A percentile compares a stretch with the other conserved stretches of the same genome.
Conservation (phyloP, 1,140 invertebrate genomes). For the Drosophila lowei region DNA sequence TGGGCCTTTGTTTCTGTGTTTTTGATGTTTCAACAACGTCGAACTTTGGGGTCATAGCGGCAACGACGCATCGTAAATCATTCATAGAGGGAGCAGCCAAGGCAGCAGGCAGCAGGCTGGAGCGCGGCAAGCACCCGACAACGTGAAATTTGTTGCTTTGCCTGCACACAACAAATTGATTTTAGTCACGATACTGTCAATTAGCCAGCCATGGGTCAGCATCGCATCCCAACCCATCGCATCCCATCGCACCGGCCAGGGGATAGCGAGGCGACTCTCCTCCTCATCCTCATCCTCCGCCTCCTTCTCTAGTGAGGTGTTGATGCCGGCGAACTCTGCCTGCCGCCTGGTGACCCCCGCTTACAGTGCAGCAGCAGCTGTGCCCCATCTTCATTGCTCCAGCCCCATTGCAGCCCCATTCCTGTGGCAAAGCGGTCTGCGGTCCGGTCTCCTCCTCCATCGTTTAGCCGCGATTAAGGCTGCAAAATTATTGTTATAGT, state of each 20-base stretch:
- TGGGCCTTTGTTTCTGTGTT: conserved; percentile 64
- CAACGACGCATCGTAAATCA: conserved; percentile 81
- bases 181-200: conserved; percentile 82
- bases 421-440: conserved; percentile 1
- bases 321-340: conserved; percentile 65
- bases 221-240: too few species aligned
- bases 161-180: conserved; percentile 79
- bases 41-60: conserved; percentile 73
- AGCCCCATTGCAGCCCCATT: conserved; percentile 1
- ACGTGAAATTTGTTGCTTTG: conserved; percentile 77
- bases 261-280: not conserved
- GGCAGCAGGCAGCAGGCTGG: conserved; percentile 2
- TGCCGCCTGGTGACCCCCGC: conserved; percentile 57
- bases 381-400: conserved; percentile 15
- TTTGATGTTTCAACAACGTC: conserved; percentile 78
- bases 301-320: conserved; percentile 51
- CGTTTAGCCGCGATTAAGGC: conserved; percentile 77
- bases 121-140: conserved; percentile 44
- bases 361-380: conserved; percentile 41
- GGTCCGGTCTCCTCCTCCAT: conserved; percentile 27
- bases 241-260: conserved; percentile 17
- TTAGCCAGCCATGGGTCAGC: conserved; percentile 78
- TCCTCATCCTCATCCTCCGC: not conserved
- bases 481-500: conserved; percentile 78
- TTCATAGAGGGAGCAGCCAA: conserved; percentile 67